Evolutionary conservation across 2,797 vertebrate species (phyloP).

Genomic region (Xenops minutus): DNA sequence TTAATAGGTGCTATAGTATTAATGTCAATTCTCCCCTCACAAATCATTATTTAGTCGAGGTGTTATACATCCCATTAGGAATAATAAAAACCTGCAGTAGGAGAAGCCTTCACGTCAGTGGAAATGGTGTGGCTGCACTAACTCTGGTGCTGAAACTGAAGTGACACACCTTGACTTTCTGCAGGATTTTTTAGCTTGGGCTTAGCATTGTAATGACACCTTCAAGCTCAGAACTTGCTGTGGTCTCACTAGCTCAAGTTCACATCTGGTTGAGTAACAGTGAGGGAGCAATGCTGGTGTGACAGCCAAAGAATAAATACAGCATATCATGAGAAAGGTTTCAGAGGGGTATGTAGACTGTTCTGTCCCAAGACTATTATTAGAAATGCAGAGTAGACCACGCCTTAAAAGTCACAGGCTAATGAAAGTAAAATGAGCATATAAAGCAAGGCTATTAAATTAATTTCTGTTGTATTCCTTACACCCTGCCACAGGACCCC

Average conservation of each 20-base stretch:
- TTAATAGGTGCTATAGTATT: background rate
- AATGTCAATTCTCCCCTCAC: background rate
- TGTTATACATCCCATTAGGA: background rate
- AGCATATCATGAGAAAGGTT: background rate
- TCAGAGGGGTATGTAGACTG: background rate
- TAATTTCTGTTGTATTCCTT: background rate
- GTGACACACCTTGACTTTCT: background rate
- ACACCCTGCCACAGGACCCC: background rate
- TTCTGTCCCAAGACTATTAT: background rate
- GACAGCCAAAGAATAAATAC: background rate
- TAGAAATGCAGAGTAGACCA: background rate
- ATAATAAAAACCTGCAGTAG: background rate
- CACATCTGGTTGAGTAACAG: background rate
- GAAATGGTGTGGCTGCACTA: background rate
- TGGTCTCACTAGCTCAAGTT: background rate
- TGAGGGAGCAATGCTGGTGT: background rate
- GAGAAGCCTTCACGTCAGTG: background rate
- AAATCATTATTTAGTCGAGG: background rate
- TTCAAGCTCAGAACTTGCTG: background rate
- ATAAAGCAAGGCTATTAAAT: background rate
- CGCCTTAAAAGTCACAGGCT: background rate
- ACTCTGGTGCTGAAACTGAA: background rate
- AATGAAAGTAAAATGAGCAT: background rate
- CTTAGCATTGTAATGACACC: background rate
- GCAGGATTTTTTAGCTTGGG: background rate